A percentile compares a stretch with the other conserved stretches of the same genome.
phyloP scores from a whole-genome alignment of 2,113 vertebrate species.

The Illadopsis cleaveri region DNA sequence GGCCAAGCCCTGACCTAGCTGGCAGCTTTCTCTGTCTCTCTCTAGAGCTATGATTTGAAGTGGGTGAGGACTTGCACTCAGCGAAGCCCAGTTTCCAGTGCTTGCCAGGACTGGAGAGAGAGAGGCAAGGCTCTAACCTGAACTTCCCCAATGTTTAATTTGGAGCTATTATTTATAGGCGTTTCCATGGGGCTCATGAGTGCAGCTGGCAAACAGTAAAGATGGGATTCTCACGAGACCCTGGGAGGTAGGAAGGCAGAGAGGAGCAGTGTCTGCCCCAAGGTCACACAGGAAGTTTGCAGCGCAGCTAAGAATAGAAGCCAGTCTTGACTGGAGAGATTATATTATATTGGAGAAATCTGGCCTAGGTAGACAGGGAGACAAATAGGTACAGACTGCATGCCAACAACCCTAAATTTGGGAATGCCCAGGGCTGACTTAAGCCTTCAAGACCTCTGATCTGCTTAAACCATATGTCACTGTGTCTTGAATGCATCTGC shows the following conservation, averaged over 20 bases:
- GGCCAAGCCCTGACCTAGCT: neutral
- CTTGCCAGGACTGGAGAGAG: neutral
- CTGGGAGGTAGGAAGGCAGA: neutral
- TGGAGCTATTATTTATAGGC: conserved; percentile 48
- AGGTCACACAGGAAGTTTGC: conserved; percentile 41
- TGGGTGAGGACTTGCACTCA: neutral
- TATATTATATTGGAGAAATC: conserved; percentile 9
- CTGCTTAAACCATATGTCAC: neutral
- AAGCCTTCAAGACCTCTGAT: neutral
- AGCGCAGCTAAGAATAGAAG: conserved; percentile 14
- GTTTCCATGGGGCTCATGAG: conserved; percentile 22
- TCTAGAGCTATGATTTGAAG: neutral
- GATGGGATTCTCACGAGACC: conserved; percentile 9
- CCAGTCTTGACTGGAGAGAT: conserved; percentile 31
- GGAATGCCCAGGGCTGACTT: neutral
- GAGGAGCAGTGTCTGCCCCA: neutral
- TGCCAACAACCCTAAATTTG: neutral
- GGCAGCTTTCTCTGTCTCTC: neutral
- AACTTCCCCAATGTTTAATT: conserved; percentile 31
- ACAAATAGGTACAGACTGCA: conserved; percentile 16
- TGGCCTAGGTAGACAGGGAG: neutral
- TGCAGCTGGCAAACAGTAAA: conserved; percentile 33
- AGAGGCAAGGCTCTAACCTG: neutral
- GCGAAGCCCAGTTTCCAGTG: neutral
- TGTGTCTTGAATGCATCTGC: neutral